Percentiles rank a stretch among this genome's conserved stretches.
Conservation (phyloP, 2,888 invertebrate genomes). For the Drosophila meridionalis region DNA sequence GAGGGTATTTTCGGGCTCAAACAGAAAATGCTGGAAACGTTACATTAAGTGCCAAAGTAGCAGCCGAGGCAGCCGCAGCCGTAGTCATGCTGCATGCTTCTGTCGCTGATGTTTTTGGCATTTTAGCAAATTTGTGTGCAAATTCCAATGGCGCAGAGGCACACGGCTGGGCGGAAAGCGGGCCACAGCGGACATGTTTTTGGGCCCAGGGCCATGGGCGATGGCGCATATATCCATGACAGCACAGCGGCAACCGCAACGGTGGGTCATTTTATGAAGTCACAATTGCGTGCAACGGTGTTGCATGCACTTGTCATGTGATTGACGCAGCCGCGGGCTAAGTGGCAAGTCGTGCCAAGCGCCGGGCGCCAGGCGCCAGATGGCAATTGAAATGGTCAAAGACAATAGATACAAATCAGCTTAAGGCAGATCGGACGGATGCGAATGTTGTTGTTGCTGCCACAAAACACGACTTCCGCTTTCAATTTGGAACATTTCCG, state of each 20-base stretch:
- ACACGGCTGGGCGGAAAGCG: background rate
- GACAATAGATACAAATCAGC: slow-evolving; percentile 53
- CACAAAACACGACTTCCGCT: slow-evolving; percentile 50
- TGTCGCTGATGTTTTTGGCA: slow-evolving; percentile 57
- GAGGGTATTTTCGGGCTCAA: slow-evolving; percentile 38
- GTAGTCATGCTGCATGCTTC: slow-evolving; percentile 33
- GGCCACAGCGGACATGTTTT: slow-evolving; percentile 29
- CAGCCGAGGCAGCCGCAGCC: slow-evolving; percentile 14
- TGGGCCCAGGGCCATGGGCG: slow-evolving; percentile 19
- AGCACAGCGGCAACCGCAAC: slow-evolving; percentile 8
- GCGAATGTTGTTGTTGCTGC: slow-evolving; percentile 24
- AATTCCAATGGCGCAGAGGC: slow-evolving; percentile 39
- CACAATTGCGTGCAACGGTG: slow-evolving; percentile 38
- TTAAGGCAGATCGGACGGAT: slow-evolving; percentile 29
- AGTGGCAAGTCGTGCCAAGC: slow-evolving; percentile 16
- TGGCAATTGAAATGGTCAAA: slow-evolving; percentile 24
- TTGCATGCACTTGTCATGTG: slow-evolving; percentile 62
- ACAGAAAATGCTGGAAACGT: slow-evolving; percentile 32
- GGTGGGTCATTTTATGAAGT: slow-evolving; percentile 55
- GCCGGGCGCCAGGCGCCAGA: slow-evolving; percentile 1
- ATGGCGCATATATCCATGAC: slow-evolving; percentile 51
- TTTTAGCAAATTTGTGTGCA: slow-evolving; percentile 62
- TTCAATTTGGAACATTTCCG: slow-evolving; percentile 48
- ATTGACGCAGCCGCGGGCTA: slow-evolving; percentile 31
- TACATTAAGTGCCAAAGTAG: slow-evolving; percentile 66